Percentiles rank a stretch among this genome's conserved stretches.
Conservation (phyloP, 1,140 invertebrate genomes). For the Aphis gossypii region DNA sequence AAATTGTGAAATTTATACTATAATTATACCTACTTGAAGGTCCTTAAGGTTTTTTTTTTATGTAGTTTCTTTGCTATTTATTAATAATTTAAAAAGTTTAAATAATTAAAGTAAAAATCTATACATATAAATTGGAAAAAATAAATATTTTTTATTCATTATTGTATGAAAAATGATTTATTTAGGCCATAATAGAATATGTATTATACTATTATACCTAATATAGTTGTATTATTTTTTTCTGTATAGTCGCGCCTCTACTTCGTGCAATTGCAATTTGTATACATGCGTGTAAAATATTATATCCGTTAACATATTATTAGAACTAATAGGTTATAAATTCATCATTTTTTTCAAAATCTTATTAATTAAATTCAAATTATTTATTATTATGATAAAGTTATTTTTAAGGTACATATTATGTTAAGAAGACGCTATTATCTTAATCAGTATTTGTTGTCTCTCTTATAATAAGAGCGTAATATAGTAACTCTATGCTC, state of each 20-base stretch:
- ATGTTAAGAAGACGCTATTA: too few species aligned
- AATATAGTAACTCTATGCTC: background rate
- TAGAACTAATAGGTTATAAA: background rate
- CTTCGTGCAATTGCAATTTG: conserved; percentile 8
- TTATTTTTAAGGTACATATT: background rate
- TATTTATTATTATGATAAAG: background rate
- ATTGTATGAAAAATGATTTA: background rate
- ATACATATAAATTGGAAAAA: background rate
- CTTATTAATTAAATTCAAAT: background rate
- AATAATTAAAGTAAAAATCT: background rate
- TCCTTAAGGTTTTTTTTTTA: background rate
- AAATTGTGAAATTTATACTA: background rate
- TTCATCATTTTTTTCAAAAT: background rate
- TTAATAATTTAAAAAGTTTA: background rate
- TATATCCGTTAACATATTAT: background rate
- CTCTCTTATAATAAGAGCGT: background rate
- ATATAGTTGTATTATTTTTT: background rate
- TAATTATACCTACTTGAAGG: background rate
- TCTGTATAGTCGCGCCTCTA: background rate
- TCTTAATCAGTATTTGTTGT: too few species aligned
- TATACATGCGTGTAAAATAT: conserved; percentile 19
- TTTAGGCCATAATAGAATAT: background rate
- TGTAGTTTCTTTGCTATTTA: background rate
- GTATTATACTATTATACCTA: background rate
- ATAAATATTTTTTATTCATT: background rate